Conservation (phyloP, 2,113 vertebrate species). For the Syngnathus floridae region DNA sequence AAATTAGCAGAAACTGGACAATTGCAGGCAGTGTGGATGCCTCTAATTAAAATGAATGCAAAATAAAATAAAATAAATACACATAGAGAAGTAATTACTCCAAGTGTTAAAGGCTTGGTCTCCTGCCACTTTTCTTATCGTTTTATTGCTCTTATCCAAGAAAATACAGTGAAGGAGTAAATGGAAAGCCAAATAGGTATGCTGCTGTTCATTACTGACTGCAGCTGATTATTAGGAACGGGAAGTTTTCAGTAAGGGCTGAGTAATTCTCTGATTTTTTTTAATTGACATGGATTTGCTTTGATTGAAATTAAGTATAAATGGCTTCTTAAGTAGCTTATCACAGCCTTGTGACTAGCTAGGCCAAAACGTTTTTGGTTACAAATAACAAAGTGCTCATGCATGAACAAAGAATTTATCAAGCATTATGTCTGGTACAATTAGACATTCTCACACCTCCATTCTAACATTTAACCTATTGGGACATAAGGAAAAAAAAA, state of each 20-base stretch:
- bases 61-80: slow-evolving; percentile 43
- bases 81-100: slow-evolving; percentile 65
- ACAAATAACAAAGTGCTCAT: slow-evolving; percentile 8
- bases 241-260: slow-evolving; percentile 67
- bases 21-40: slow-evolving; percentile 60
- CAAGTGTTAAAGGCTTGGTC: slow-evolving; percentile 63
- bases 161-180: slow-evolving; percentile 51
- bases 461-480: not conserved
- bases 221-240: slow-evolving; percentile 67
- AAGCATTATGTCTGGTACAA: not conserved
- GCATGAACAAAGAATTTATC: not conserved
- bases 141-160: slow-evolving; percentile 52
- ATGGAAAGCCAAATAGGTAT: slow-evolving; percentile 57
- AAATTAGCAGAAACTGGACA: slow-evolving; percentile 65
- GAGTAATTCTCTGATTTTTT: slow-evolving; percentile 72
- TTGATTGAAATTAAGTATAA: slow-evolving; percentile 71
- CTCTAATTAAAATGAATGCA: slow-evolving; percentile 70
- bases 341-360: slow-evolving; percentile 41
- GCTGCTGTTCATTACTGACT: slow-evolving; percentile 65
- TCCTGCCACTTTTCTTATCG: slow-evolving; percentile 69
- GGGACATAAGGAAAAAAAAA: not conserved
- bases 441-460: not conserved
- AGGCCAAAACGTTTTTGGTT: slow-evolving; percentile 22
- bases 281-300: slow-evolving; percentile 72
- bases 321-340: slow-evolving; percentile 67